These are phyloP conservation scores for Hylomyscus alleni DNA, from an alignment of 2,797 vertebrate genomes.

Conservation along the genomic window DNA sequence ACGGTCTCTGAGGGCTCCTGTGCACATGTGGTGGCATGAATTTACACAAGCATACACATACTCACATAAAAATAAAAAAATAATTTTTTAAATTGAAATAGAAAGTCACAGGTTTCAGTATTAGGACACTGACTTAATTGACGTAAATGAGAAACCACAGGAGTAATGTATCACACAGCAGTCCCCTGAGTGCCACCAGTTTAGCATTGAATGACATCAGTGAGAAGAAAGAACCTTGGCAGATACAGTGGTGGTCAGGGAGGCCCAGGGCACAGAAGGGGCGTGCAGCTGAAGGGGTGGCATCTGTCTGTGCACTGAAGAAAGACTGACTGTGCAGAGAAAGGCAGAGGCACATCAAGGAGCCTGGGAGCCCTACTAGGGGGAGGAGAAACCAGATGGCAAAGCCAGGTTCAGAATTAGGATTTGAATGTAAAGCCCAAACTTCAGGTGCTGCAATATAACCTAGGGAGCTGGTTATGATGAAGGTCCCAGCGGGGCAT, in stretches of 20 bases:
- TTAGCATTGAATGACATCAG: background rate
- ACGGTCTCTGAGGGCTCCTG: background rate
- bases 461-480: background rate
- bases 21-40: background rate
- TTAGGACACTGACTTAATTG: background rate
- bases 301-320: background rate
- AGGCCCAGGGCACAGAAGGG: background rate
- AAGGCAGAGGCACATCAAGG: background rate
- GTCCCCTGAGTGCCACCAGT: background rate
- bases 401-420: background rate
- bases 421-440: background rate
- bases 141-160: background rate
- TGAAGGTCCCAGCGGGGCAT: background rate
- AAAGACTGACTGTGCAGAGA: background rate
- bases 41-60: background rate
- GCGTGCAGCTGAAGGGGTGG: background rate
- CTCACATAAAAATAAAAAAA: background rate
- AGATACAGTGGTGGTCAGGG: background rate
- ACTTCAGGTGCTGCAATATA: background rate
- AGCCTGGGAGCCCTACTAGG: background rate
- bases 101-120: background rate
- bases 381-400: background rate
- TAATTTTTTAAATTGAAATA: background rate
- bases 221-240: background rate
- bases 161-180: background rate